Base-by-base conservation (phyloP, 2,888 invertebrate species). In the Branchellion lobata region DNA sequence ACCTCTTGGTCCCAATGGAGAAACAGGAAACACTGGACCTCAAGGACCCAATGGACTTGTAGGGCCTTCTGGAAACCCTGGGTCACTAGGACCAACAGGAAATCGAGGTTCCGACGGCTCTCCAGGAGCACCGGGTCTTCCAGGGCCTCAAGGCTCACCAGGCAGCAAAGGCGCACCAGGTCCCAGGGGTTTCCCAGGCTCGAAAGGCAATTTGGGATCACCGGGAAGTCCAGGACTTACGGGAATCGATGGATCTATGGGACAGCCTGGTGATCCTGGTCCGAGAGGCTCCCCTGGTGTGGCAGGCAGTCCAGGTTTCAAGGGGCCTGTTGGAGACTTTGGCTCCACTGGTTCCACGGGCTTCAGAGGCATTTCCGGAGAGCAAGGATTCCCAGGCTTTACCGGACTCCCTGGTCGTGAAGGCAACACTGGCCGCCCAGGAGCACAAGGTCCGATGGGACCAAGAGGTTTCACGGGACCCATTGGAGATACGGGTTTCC, bases 11-110 rank as follows among this genome's bases (percentile, higher is more conserved):
- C 14, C 78, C 11, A 36, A 18, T 91, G 93, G 93, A 51, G 74
- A 71, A 24, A 51, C 80, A 1, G 83, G 83, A 34, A 92, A 92
- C 85, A 89, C 91, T 24, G 93, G 93, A 0, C 90, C 91, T 65
- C 88, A 90, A 1, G 93, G 92, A 3, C 86, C 89, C n/a, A 87
- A 88, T 27, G 91, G 92, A 1, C 87, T 89, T 0, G 86, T 88
- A 11, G 92, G 92, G 21, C 40, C 88, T 31, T n/a, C 79, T 69
- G 80, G 81, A 31, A 34, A 34, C 31, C 24, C 31, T 51, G 83
- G 83, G 57, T 51, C 74, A 33, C 24, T 71, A 71, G 83, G 83
- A 53, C 78, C 78, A 40, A 74, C 53, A 34, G 83, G 83, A 78
- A 80, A 81, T n/a, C 8, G 53, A 21, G 82, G 82, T 51, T 80